Evolutionary conservation across 2,888 invertebrate species (phyloP).

Genomic region (Seira musarum): DNA sequence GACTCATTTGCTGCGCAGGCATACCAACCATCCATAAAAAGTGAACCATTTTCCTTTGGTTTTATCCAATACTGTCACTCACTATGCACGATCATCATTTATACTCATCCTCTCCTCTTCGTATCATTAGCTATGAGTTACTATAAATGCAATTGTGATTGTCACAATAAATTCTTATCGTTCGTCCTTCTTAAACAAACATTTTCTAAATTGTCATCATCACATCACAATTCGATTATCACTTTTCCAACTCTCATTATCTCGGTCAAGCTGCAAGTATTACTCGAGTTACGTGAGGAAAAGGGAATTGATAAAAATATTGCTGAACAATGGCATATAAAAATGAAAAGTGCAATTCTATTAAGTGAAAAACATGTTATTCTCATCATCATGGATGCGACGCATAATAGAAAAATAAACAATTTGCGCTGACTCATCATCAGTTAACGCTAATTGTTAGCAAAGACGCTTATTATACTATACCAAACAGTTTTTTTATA

Average conservation of each 20-base stretch:
- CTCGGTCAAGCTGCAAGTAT: no score
- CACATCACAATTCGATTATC: neutral
- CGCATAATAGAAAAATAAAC: no score
- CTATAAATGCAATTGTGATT: neutral
- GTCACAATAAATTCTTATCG: neutral
- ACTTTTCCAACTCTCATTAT: neutral
- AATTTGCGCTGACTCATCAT: no score
- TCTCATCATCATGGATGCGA: no score
- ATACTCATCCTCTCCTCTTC: neutral
- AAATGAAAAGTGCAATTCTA: neutral
- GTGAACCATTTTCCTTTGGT: neutral
- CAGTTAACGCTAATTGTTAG: no score
- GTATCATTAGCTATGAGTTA: neutral
- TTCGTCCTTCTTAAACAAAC: neutral
- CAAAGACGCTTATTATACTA: no score
- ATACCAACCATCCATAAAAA: neutral
- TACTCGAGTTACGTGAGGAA: neutral
- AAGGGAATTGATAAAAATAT: constrained; percentile 2
- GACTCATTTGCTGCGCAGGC: constrained; percentile 36
- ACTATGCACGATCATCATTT: neutral
- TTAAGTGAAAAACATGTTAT: no score
- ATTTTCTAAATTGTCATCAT: neutral
- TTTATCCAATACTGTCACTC: neutral
- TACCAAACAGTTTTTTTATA: no score
- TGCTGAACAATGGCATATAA: neutral